phyloP scores from a whole-genome alignment of 2,797 vertebrate species.

The Artibeus lituratus region DNA sequence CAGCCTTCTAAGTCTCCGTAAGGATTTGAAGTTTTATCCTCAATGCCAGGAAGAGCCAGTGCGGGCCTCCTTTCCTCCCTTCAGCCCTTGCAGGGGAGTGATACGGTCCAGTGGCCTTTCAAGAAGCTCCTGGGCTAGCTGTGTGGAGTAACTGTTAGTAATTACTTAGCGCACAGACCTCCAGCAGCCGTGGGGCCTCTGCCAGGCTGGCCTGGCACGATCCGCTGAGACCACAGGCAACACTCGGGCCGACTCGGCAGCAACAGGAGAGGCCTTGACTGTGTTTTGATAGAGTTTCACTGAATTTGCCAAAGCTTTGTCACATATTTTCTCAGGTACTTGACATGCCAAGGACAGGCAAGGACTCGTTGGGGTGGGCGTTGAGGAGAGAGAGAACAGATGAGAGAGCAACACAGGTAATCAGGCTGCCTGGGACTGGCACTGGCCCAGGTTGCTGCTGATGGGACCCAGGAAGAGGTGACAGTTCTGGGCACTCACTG shows the following conservation, averaged over 20 bases:
- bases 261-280: not conserved
- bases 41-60: not conserved
- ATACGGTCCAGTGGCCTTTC: not conserved
- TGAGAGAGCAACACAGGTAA: not conserved
- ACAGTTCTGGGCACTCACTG: not conserved
- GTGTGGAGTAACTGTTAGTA: not conserved
- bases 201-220: not conserved
- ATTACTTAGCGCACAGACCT: not conserved
- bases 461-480: not conserved
- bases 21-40: not conserved
- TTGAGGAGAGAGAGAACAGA: not conserved
- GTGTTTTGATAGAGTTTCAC: conserved; percentile 45
- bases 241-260: not conserved
- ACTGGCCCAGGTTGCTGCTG: not conserved
- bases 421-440: not conserved
- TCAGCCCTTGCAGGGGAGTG: not conserved
- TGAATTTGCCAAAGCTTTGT: conserved; percentile 36
- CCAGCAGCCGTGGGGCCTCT: not conserved
- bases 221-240: not conserved
- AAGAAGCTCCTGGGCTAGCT: not conserved
- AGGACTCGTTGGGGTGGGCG: not conserved
- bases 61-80: not conserved
- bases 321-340: conserved; percentile 5
- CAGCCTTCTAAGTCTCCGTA: not conserved
- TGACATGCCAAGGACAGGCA: conserved; percentile 26